Evolutionary conservation across 30 jellyfish, hydroid and myxozoan species (phyloP).

Genomic region (Cassiopea andromeda): DNA sequence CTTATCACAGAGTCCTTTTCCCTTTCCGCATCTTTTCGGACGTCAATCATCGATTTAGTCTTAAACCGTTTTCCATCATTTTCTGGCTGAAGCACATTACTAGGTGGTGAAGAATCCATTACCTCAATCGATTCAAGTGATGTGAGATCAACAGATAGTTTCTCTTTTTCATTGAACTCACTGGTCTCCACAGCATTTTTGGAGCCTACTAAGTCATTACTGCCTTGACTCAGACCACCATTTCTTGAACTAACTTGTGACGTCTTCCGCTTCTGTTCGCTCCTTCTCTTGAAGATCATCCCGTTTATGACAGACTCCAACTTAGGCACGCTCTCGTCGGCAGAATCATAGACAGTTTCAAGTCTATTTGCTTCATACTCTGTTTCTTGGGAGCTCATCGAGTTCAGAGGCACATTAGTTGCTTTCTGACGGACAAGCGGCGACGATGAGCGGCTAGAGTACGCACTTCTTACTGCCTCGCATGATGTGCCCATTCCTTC

Average conservation of each 20-base stretch:
- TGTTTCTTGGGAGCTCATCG: constrained; percentile 63
- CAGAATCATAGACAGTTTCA: background rate
- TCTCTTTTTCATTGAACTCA: background rate
- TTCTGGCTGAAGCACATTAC: background rate
- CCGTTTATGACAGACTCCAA: constrained; percentile 66
- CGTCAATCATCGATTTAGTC: constrained; percentile 42
- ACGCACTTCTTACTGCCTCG: constrained; percentile 39
- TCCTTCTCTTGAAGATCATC: constrained; percentile 52
- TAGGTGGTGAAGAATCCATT: constrained; percentile 5
- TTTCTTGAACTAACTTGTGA: background rate
- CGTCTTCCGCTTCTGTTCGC: constrained; percentile 26
- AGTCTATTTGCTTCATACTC: constrained; percentile 26
- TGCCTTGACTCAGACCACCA: background rate
- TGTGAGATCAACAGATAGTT: background rate
- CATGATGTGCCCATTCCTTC: constrained; percentile 1
- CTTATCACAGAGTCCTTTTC: constrained; percentile 1
- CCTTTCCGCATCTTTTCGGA: background rate
- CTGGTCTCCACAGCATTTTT: background rate
- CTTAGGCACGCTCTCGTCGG: constrained; percentile 54
- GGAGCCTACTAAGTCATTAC: background rate
- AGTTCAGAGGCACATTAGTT: constrained; percentile 22
- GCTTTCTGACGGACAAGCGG: constrained; percentile 79
- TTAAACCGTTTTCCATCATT: background rate
- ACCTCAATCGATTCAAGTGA: constrained; percentile 2
- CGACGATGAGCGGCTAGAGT: constrained; percentile 69